Base-by-base conservation (phyloP, 2,113 vertebrate genomes). In the Brachypteracias leptosomus region DNA sequence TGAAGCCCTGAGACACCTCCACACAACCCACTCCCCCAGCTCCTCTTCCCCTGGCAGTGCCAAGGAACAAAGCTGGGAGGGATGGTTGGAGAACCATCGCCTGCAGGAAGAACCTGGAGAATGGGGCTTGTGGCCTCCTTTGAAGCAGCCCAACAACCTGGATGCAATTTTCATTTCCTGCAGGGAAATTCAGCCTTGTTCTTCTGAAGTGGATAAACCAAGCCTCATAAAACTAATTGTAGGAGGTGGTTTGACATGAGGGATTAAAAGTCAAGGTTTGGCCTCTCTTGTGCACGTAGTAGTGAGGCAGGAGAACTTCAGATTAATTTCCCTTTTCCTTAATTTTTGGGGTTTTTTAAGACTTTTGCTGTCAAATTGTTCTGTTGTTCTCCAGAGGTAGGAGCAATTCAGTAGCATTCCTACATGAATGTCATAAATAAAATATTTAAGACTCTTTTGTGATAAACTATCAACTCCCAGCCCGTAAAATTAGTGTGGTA, bases 91-190 rank as follows among this genome's bases (percentile, higher is more conserved):
- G 26, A 46, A 40, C 31, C 28, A 15, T 17, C 0, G 10, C 55
- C 42, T 0, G 0, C 0, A 1, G 73, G 61, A 95, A 75, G 25
- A 52, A 85, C 74, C 71, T 91, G 81, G 51, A 42, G 8, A 33
- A 52, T 22, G 1, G 0, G 77, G 57, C 15, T 7, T 66, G n/a
- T 71, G 79, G 12, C 36, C 49, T n/a, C 19, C 87, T 96, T 92
- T 93, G 91, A 94, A 96, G 78, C 78, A 62, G 54, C 78, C 74
- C 61, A 85, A 58, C 78, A 76, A 62, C 58, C 71, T 74, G 85
- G 74, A 73, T 85, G 72, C 70, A 77, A 62, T 95, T 90, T 95
- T 81, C 73, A 77, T 86, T 93, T 96, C 93, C 94, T 96, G 81
- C 71, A n/a, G 85, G 71, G 63, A 82, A 95, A 46, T 12, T 67